Conservation (phyloP, 2,797 vertebrate species). For the Trichosurus vulpecula region DNA sequence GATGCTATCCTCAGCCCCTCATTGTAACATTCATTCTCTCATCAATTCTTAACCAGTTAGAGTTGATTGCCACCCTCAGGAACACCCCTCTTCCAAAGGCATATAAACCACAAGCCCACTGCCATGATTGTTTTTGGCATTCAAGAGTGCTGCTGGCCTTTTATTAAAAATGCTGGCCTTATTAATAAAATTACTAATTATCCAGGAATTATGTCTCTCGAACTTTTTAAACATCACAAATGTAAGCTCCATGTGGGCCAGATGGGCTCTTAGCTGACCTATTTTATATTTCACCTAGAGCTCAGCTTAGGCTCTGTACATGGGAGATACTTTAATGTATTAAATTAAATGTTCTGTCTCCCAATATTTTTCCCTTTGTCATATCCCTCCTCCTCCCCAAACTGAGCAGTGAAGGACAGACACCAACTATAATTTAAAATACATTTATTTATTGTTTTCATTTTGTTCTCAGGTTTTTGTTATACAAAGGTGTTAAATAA, state of each 20-base stretch:
- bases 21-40: background rate
- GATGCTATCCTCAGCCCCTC: background rate
- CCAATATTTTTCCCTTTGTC: background rate
- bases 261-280: background rate
- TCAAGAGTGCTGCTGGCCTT: background rate
- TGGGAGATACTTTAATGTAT: background rate
- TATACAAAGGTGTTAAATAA: constrained; percentile 99
- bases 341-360: background rate
- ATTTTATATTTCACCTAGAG: background rate
- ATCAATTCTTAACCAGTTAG: background rate
- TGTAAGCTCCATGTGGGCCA: background rate
- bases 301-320: background rate
- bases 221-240: background rate
- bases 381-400: background rate
- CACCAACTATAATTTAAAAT: constrained; percentile 93
- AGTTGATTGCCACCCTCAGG: background rate
- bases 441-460: constrained; percentile 99
- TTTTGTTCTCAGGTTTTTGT: constrained; percentile 95
- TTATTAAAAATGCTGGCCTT: background rate
- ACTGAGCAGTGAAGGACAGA: constrained; percentile 29
- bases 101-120: background rate
- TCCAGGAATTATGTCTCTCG: background rate
- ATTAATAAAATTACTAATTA: background rate
- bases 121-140: background rate
- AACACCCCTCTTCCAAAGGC: background rate